Conservation (phyloP, 2,888 invertebrate species). For the Stratiomys singularior region DNA sequence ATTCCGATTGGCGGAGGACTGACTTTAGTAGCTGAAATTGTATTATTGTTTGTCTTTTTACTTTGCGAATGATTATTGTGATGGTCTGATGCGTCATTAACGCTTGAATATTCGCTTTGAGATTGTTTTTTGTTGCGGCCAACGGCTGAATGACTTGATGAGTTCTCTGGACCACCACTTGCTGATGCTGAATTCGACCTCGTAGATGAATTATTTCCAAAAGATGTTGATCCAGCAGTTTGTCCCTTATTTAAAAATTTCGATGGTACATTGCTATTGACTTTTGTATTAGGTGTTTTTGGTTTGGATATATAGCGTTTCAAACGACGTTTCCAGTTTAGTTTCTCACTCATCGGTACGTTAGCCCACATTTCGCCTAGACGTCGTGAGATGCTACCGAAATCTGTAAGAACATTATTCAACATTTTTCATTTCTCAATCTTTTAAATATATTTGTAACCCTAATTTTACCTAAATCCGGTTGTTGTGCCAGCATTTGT, state of each 20-base stretch:
- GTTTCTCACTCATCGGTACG: constrained; percentile 74
- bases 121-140: constrained; percentile 45
- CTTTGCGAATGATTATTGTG: not conserved
- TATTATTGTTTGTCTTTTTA: constrained; percentile 7
- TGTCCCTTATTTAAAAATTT: constrained; percentile 51
- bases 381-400: constrained; percentile 83
- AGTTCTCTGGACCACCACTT: not conserved
- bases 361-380: constrained; percentile 91
- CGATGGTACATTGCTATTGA: not conserved
- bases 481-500: constrained; percentile 76
- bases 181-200: not conserved
- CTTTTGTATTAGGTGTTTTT: constrained; percentile 51
- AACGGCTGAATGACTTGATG: constrained; percentile 31
- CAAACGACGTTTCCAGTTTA: constrained; percentile 84
- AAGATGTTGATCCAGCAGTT: not conserved
- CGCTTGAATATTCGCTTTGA: constrained; percentile 48
- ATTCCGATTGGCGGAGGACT: constrained; percentile 57
- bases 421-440: not conserved
- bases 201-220: not conserved
- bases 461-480: constrained; percentile 68
- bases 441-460: too few relatives aligned
- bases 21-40: not conserved
- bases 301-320: constrained; percentile 70
- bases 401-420: constrained; percentile 74
- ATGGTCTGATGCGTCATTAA: constrained; percentile 44